Base-by-base conservation (phyloP, 1,140 invertebrate genomes). In the Drosophila lacertosa region DNA sequence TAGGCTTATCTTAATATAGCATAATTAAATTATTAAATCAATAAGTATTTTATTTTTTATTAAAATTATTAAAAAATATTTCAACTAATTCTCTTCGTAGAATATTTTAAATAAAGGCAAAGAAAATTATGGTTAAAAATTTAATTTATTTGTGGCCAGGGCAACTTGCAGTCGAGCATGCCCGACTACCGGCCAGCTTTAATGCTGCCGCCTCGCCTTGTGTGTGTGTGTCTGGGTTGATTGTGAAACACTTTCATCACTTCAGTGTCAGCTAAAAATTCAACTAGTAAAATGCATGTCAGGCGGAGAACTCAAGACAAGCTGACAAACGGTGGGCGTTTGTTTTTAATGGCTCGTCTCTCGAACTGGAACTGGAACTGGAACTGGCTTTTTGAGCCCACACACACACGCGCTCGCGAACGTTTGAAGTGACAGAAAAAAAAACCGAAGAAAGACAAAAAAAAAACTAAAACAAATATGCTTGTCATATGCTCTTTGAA, bases 181-280 rank as follows among this genome's bases (percentile, higher is more conserved):
- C 11, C 4, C 10, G 33, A 35, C 33, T 35, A 35, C n/a, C n/a
- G n/a, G n/a, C n/a, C n/a, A n/a, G n/a, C n/a, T n/a, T n/a, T 88
- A 82, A 83, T 64, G 81, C 64, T 81, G 81, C 82, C 81, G 81
- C 69, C 82, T 35, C 29, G 44, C 53, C 57, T n/a, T n/a, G n/a
- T n/a, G n/a, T n/a, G n/a, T n/a, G n/a, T 47, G 40, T 75, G 81
- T 82, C 77, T 82, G 33, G 55, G 77, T 81, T 74, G 74, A 88
- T 88, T 88, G 82, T 88, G 74, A 78, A 82, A 88, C 82, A 88
- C 82, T 88, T 88, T 88, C 82, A 71, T 88, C 82, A 88, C 82
- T 77, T 88, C 48, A 74, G 50, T 73, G 70, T 74, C 65, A 57
- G 33, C n/a, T 24, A 24, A 47, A 47, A 26, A 47, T 29, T 47